Conservation (phyloP, 1,140 invertebrate species). For the Cherax quadricarinatus region DNA sequence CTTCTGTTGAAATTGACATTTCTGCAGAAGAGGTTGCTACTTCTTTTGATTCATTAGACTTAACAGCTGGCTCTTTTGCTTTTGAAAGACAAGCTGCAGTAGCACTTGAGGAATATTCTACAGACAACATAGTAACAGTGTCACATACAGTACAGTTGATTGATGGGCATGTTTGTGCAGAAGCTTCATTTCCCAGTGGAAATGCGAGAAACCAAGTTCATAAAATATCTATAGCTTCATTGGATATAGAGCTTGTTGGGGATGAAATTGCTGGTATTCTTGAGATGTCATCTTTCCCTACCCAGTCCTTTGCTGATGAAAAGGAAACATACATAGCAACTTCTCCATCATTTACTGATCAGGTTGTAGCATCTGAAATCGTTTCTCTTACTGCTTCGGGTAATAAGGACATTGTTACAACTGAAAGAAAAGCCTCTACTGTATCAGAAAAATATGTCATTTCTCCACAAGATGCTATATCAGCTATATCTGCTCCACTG, state of each 20-base stretch:
- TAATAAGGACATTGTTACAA: background rate
- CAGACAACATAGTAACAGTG: background rate
- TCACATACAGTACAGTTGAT: background rate
- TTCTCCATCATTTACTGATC: background rate
- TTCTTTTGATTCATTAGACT: background rate
- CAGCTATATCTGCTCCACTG: background rate
- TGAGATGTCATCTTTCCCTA: background rate
- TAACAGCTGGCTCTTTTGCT: background rate
- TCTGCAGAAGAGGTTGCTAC: background rate
- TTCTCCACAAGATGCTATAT: background rate
- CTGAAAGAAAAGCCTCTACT: background rate
- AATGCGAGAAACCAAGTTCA: background rate
- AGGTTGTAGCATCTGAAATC: constrained; percentile 1
- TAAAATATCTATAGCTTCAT: constrained; percentile 17
- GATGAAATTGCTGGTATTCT: constrained; percentile 19
- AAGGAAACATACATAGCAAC: background rate
- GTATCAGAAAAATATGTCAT: background rate
- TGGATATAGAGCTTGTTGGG: constrained; percentile 12
- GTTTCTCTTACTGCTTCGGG: constrained; percentile 8
- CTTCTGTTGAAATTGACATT: constrained; percentile 14
- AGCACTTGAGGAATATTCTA: background rate
- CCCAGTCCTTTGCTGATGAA: constrained; percentile 37
- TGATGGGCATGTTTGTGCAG: background rate
- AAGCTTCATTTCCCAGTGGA: background rate
- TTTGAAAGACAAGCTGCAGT: background rate